Evolutionary conservation across 2,888 invertebrate genomes (phyloP), one percentile per base, ranked within the genome.

Genomic region (Julus scandinavius): DNA sequence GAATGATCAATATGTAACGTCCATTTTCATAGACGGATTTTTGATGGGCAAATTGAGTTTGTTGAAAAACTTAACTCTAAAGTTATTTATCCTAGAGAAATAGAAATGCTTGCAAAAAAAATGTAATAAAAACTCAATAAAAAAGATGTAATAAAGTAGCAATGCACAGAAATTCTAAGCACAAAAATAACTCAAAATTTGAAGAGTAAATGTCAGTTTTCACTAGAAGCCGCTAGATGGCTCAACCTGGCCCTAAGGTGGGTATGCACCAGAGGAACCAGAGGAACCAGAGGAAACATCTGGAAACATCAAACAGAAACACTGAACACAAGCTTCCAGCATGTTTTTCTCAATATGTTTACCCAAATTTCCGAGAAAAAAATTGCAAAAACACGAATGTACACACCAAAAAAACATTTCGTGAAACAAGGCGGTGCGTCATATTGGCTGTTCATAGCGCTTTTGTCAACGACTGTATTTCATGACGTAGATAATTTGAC

Each of bases 1-100:
- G 80, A 80, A 80, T 80, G 80, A 80, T 80, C 80, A 80, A 80
- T 80, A 40, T 80, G 80, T 38, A 80, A 80, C 80, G 29, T 80
- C 80, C 80, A 80, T 80, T 80, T 38, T 80, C 80, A 80, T 40
- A 80, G 38, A 38, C 80, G 38, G 80, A 80, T 11, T 80, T 80
- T 80, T 80, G 38, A 80, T 38, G 80, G 80, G 38, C 15, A 80
- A 80, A 80, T 80, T 80, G 80, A 80, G 80, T 80, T 80, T 80
- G 80, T 80, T 80, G 80, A 80, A 80, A 45, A 80, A 80, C 80
- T 80, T 80, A 80, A 80, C 80, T 80, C 80, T 38, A 15, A 80
- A 80, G 80, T 80, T 80, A 80, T 80, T 80, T 80, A 72, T 80
- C 80, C 80, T 15, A 38, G 38, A 38, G 38, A 80, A 9, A 38